Base-by-base conservation (phyloP, 2,888 invertebrate genomes). In the Eristalinus aeneus region DNA sequence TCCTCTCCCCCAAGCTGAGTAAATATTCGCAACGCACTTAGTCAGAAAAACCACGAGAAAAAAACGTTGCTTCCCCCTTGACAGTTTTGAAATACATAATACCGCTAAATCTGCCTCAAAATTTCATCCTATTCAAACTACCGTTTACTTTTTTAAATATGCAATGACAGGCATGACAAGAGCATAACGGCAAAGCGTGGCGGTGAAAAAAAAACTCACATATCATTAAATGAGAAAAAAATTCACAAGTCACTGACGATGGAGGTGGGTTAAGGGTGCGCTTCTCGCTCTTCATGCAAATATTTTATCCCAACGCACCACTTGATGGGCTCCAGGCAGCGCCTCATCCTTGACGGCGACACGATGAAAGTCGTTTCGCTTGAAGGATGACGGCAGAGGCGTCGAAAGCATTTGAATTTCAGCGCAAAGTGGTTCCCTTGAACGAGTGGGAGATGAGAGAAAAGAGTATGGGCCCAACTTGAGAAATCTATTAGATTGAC, bases 101-200 rank as follows among this genome's bases (percentile, higher is more conserved):
- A 46, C 68, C 56, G 54, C 23, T 36, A 68, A 34, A 56, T 34
- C 68, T 56, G 34, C 36, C 68, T 34, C 34, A 20, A 27, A 54
- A 32, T 27, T 27, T 65, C 46, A 20, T 27, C 20, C 32, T 16
- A 53, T 32, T 32, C 16, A 67, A 54, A 67, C 31, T 67, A 54
- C 68, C 34, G 36, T 56, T 68, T 68, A 68, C 56, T 23, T 34
- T 56, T 53, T 56, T 46, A 68, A 68, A 68, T 68, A 68, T 68
- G 54, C 68, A 68, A 68, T 56, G 68, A 56, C 68, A 68, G 34
- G 56, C 68, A 68, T 68, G 56, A 68, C 68, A 56, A 68, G 68
- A 68, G 20, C 56, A 27, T 27, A 27, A 27, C 27, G 27, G 2
- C 27, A 27, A 2, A 5, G 5, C 27, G 27, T 3, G 27, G 34